Evolutionary conservation across 92 coral and sea anemone species (phyloP), one percentile per base, ranked within the genome.

Genomic region (Zoanthus sansibaricus): DNA sequence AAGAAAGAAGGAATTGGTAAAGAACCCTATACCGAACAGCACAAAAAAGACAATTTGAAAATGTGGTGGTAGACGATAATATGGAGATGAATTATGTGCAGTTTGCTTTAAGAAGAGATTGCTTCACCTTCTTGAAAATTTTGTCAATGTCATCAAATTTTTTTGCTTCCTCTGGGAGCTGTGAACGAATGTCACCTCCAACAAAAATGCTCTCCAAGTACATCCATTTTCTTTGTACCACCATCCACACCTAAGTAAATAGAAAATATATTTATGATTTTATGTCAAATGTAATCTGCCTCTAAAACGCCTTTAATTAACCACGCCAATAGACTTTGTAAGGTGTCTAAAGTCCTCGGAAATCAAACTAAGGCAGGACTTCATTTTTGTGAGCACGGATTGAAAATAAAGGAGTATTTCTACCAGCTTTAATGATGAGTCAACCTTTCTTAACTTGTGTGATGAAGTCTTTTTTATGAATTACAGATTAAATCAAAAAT

Each of bases 181-280:
- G 99, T 8, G 99, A 97, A 72, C 99, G 91, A 87, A 97, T 97
- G 75, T 97, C 99, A 1, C 99, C 99, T 16, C 99, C 99, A 79
- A 97, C 95, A 48, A 97, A 97, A 92, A 97, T 97, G 75, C 99
- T 97, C 79, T 97, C 99, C 56, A 97, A 79, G 55, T 97, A 97
- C 99, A 97, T 97, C 99, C 99, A 97, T 82, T 97, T 97, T 14
- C 99, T 91, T 79, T 97, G 99, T 7, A 97, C 99, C 30, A 97
- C 99, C 99, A 97, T 97, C 99, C 99, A 97, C 71, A 97, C 99
- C 99, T 96, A 32, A 4, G 17, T 8, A 64, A 20, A 33, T 15
- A 66, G 25, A 64, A 59, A 17, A 80, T 64, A n/a, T 0, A 25
- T 31, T 9, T 30, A 30, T 69, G 4, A 69, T 30, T 31, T 32